A percentile compares a stretch with the other conserved stretches of the same genome.
Conservation (phyloP, 64 coral and sea anemone species). For the Dendronephthya gigantea region DNA sequence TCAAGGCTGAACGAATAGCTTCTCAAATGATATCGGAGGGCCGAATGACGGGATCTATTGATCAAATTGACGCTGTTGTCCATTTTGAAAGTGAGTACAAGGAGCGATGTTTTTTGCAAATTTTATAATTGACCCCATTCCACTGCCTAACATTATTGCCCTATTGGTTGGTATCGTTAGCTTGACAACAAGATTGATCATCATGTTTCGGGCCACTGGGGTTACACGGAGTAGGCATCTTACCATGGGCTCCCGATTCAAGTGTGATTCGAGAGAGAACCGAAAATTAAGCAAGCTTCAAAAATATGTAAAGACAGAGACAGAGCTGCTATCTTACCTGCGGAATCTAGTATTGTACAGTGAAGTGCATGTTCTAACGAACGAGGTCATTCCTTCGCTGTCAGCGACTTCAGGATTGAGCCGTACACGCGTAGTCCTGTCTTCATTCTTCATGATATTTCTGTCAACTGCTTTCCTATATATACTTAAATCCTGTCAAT, state of each 20-base stretch:
- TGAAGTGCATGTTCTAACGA: slow-evolving; percentile 86
- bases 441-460: too few relatives aligned
- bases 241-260: too few relatives aligned
- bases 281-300: too few relatives aligned
- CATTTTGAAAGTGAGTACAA: slow-evolving; percentile 90
- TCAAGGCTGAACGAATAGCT: slow-evolving; percentile 86
- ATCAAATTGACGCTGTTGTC: slow-evolving; percentile 83
- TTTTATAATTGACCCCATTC: not conserved
- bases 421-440: too few relatives aligned
- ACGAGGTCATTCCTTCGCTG: slow-evolving; percentile 85
- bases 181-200: too few relatives aligned
- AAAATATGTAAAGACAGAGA: too few relatives aligned
- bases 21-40: slow-evolving; percentile 99
- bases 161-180: too few relatives aligned
- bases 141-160: not conserved
- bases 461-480: too few relatives aligned
- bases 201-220: too few relatives aligned
- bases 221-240: too few relatives aligned
- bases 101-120: not conserved
- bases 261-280: too few relatives aligned
- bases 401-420: slow-evolving; percentile 52
- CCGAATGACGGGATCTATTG: slow-evolving; percentile 94
- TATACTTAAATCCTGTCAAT: not conserved
- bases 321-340: slow-evolving; percentile 35
- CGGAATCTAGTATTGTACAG: slow-evolving; percentile 89